Conservation (phyloP, 2,888 invertebrate genomes). For the Drosophila mimica region DNA sequence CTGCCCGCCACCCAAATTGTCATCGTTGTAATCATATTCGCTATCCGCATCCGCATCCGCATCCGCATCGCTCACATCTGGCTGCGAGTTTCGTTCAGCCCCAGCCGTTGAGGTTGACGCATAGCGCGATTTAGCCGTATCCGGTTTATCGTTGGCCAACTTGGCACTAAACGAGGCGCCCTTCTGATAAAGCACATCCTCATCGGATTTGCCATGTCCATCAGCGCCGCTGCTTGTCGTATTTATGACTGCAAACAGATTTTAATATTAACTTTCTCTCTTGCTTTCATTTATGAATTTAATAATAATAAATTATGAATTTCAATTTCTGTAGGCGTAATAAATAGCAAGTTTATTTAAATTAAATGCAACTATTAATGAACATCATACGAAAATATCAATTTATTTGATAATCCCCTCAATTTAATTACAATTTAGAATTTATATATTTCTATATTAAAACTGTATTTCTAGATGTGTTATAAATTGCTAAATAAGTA, state of each 20-base stretch:
- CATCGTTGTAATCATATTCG: constrained; percentile 68
- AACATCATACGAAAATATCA: not conserved
- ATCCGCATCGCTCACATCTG: constrained; percentile 24
- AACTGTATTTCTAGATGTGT: not conserved
- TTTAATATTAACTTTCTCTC: not conserved
- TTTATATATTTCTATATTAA: not conserved
- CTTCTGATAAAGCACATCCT: constrained; percentile 91
- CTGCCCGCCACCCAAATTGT: constrained; percentile 46
- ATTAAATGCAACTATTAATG: not conserved
- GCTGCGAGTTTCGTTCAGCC: constrained; percentile 14
- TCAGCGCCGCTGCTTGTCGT: constrained; percentile 86
- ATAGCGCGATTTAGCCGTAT: constrained; percentile 37
- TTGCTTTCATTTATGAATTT: not conserved
- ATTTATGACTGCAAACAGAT: constrained; percentile 89
- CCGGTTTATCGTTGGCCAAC: constrained; percentile 85
- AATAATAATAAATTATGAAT: not conserved
- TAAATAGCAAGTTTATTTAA: not conserved
- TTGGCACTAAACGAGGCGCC: constrained; percentile 92
- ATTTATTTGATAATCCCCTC: not conserved
- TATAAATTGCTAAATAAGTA: no score
- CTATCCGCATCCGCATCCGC: constrained; percentile 29
- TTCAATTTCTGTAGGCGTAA: not conserved
- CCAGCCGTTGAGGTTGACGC: constrained; percentile 18
- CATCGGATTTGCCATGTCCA: constrained; percentile 87
- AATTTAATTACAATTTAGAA: not conserved